phyloP scores from a whole-genome alignment of 2,888 invertebrate genomes.

The Dolichomitus sp. region DNA sequence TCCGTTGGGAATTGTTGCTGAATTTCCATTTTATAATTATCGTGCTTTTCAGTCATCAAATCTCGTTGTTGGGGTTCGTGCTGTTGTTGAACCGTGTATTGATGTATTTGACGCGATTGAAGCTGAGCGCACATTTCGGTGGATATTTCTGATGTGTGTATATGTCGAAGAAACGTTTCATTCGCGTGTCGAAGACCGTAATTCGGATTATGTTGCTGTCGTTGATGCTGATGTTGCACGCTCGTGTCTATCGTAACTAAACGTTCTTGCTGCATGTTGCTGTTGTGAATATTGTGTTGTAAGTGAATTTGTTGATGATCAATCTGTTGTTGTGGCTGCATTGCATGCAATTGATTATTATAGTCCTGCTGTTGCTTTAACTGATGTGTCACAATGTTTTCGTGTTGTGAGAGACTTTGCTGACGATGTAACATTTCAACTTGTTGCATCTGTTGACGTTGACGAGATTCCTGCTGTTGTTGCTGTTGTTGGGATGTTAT shows the following conservation, averaged over 20 bases:
- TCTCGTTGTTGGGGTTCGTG: conserved; percentile 71
- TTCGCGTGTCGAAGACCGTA: conserved; percentile 75
- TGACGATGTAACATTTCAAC: conserved; percentile 66
- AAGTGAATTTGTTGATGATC: conserved; percentile 74
- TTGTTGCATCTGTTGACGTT: conserved; percentile 79
- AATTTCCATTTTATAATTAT: conserved; percentile 79
- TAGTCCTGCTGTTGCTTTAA: conserved; percentile 81
- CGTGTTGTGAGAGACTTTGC: conserved; percentile 77
- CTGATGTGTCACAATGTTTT: conserved; percentile 78
- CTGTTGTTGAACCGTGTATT: conserved; percentile 75
- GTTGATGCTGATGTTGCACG: conserved; percentile 62
- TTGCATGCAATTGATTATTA: conserved; percentile 77
- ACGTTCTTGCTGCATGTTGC: conserved; percentile 71
- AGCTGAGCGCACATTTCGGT: conserved; percentile 76
- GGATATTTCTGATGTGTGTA: conserved; percentile 77
- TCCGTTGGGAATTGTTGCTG: conserved; percentile 83
- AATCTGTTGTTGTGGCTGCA: conserved; percentile 80
- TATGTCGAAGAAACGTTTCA: conserved; percentile 80
- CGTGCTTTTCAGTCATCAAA: conserved; percentile 31
- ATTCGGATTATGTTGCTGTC: conserved; percentile 73
- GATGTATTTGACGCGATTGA: conserved; percentile 82
- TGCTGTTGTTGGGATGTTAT: conserved; percentile 74
- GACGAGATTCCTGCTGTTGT: conserved; percentile 78
- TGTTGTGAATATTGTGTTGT: conserved; percentile 70
- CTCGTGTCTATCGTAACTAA: conserved; percentile 58